These are phyloP conservation scores for Trichomalopsis sarcophagae DNA, from an alignment of 1,140 invertebrate species.

Conservation along the genomic window DNA sequence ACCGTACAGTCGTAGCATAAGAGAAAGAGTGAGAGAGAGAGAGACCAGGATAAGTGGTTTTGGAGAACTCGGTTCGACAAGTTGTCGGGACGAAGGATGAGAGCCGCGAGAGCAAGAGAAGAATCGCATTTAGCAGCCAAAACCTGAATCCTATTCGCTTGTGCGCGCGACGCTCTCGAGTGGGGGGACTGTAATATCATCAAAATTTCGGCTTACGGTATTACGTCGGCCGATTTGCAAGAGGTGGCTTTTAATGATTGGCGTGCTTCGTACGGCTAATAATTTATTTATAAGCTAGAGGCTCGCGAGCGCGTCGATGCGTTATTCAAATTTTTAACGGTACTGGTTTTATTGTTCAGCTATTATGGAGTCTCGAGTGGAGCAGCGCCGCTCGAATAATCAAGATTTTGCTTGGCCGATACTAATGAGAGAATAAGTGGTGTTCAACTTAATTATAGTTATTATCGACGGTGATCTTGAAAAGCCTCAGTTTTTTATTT, in stretches of 20 bases:
- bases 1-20: neutral
- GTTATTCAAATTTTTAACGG: slow-evolving; percentile 25
- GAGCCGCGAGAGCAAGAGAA: neutral
- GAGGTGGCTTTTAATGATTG: neutral
- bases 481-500: too few relatives aligned
- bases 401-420: neutral
- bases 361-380: neutral
- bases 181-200: neutral
- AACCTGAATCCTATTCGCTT: neutral
- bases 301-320: neutral
- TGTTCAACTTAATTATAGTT: slow-evolving; percentile 36
- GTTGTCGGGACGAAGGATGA: slow-evolving; percentile 4
- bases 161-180: too few relatives aligned
- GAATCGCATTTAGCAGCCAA: neutral
- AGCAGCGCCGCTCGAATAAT: neutral
- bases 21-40: neutral
- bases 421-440: slow-evolving; percentile 25
- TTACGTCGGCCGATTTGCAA: neutral
- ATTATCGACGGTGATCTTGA: neutral
- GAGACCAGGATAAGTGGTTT: neutral
- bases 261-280: neutral
- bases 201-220: neutral
- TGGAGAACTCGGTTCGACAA: slow-evolving; percentile 16
- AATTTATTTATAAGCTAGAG: slow-evolving; percentile 8
- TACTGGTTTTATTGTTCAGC: neutral